phyloP scores from a whole-genome alignment of 2,113 vertebrate species.

The Melanerpes aurifrons region DNA sequence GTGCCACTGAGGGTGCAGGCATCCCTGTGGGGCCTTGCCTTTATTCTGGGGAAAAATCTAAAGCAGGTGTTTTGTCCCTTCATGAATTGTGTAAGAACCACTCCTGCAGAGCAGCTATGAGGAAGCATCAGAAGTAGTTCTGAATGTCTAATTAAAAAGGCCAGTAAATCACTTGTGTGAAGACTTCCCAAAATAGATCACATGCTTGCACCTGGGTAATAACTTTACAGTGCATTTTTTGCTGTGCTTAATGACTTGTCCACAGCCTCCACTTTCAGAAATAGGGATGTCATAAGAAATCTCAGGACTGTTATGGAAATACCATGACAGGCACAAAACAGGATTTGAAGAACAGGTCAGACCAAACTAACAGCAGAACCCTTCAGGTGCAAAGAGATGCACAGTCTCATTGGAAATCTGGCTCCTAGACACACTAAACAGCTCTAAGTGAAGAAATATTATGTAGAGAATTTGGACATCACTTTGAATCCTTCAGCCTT shows the following conservation, averaged over 20 bases:
- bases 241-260: conserved; percentile 38
- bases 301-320: conserved; percentile 27
- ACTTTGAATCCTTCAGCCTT: neutral
- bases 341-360: neutral
- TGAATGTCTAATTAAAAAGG: conserved; percentile 34
- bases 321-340: neutral
- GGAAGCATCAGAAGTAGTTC: neutral
- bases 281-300: neutral
- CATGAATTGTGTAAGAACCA: neutral
- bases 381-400: neutral
- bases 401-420: neutral
- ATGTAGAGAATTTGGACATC: neutral
- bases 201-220: neutral
- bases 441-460: neutral
- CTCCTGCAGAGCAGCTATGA: neutral
- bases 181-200: neutral
- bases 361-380: neutral
- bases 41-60: neutral
- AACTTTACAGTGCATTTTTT: conserved; percentile 19
- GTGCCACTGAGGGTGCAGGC: neutral
- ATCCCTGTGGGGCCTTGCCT: neutral
- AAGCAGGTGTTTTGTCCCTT: neutral
- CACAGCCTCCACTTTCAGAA: conserved; percentile 21
- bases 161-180: neutral
- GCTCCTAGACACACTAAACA: neutral